Percentiles rank a stretch among this genome's conserved stretches.
Evolutionary conservation across 2,797 vertebrate genomes (phyloP).

Genomic region (Tamandua tetradactyla): DNA sequence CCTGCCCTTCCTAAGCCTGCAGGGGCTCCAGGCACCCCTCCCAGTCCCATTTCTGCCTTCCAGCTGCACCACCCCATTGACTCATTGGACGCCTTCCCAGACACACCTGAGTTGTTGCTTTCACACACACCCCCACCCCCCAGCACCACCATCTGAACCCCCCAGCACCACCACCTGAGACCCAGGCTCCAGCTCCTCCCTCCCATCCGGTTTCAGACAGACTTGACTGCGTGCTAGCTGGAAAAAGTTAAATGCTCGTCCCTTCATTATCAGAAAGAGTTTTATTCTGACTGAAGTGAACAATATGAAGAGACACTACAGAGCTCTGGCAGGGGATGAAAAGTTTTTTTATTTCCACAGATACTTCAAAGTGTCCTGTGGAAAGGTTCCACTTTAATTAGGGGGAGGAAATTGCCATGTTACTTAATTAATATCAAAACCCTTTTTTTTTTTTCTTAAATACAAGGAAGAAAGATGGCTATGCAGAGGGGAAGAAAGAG

Average conservation of each 20-base stretch:
- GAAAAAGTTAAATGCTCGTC: conserved; percentile 3
- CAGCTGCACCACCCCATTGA: not conserved
- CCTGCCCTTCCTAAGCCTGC: rapidly evolving
- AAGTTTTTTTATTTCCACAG: conserved; percentile 66
- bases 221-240: not conserved
- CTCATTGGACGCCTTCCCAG: not conserved
- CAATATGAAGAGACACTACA: not conserved
- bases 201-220: rapidly evolving
- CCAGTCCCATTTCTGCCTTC: not conserved
- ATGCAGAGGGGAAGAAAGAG: not conserved
- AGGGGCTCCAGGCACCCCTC: rapidly evolving
- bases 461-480: not conserved
- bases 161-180: rapidly evolving
- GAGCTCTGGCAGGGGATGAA: conserved; percentile 62
- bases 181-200: not conserved
- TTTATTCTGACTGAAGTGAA: conserved; percentile 71
- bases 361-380: conserved; percentile 72
- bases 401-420: conserved; percentile 55
- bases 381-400: conserved; percentile 75
- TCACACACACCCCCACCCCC: not conserved
- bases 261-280: conserved; percentile 58
- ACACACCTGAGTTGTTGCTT: not conserved
- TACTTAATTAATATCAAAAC: conserved; percentile 55
- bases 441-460: conserved; percentile 12
- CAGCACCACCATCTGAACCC: rapidly evolving